Conservation (phyloP, 2,797 vertebrate species). For the Aotus griseimembra region DNA sequence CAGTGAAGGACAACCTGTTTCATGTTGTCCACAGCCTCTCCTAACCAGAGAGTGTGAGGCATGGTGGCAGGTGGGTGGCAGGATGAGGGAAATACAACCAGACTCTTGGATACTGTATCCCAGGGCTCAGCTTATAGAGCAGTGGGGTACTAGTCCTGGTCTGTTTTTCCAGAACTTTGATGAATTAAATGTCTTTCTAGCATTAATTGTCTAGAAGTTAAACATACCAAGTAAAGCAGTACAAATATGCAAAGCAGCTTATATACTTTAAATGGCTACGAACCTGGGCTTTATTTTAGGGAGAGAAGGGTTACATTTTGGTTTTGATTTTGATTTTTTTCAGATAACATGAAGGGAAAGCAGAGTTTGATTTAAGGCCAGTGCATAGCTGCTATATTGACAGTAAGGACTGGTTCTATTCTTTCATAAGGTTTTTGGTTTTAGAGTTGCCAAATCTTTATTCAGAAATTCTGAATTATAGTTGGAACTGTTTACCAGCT, state of each 20-base stretch:
- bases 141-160: neutral
- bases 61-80: neutral
- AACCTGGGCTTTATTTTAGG: neutral
- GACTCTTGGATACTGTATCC: neutral
- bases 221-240: neutral
- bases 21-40: neutral
- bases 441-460: neutral
- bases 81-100: too few relatives aligned
- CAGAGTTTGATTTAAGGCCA: neutral
- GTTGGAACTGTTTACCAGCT: neutral
- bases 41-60: neutral
- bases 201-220: neutral
- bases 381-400: neutral
- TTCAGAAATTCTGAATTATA: conserved; percentile 1
- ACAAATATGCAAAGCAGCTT: neutral
- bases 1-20: neutral
- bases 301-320: neutral
- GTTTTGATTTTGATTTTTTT: neutral
- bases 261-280: neutral
- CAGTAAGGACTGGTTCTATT: neutral
- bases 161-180: neutral
- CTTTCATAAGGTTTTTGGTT: neutral
- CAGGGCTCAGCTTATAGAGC: neutral
- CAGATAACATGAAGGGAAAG: neutral
- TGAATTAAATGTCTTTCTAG: neutral